Evolutionary conservation across 1,140 invertebrate genomes (phyloP).

Genomic region (Globodera rostochiensis): DNA sequence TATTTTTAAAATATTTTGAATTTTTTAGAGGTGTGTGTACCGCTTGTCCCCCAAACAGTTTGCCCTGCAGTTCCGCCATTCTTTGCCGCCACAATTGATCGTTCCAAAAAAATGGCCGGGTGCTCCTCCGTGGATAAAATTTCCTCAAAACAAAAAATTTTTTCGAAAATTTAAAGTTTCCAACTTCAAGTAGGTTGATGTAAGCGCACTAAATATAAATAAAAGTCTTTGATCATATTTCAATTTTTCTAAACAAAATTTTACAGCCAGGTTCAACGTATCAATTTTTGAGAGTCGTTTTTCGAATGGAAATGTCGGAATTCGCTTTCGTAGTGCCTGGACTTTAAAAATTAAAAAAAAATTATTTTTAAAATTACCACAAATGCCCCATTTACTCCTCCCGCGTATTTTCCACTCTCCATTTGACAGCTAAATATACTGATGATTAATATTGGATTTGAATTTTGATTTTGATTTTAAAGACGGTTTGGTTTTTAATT

Average conservation of each 20-base stretch:
- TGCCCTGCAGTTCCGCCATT: constrained; percentile 31
- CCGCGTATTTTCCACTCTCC: constrained; percentile 75
- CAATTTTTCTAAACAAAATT: background rate
- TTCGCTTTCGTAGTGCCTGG: constrained; percentile 73
- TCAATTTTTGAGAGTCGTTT: constrained; percentile 96
- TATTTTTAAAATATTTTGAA: constrained; percentile 4
- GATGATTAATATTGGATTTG: no score
- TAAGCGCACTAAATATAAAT: constrained; percentile 74
- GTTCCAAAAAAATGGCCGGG: constrained; percentile 49
- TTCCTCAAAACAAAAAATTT: constrained; percentile 70
- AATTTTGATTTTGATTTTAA: no score
- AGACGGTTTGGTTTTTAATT: no score
- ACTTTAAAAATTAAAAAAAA: constrained; percentile 28
- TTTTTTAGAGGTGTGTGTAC: constrained; percentile 37
- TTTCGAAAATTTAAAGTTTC: background rate
- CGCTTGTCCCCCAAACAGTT: constrained; percentile 63
- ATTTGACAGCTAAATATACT: background rate
- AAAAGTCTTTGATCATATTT: background rate
- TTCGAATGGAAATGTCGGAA: constrained; percentile 98
- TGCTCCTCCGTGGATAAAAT: constrained; percentile 70
- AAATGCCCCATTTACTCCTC: constrained; percentile 96
- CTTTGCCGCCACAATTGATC: constrained; percentile 47
- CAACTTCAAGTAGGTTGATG: constrained; percentile 85
- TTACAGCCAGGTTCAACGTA: constrained; percentile 88
- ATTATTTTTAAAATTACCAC: constrained; percentile 69